Base-by-base conservation (phyloP, 2,113 vertebrate species). In the Microcebus ravelobensis region DNA sequence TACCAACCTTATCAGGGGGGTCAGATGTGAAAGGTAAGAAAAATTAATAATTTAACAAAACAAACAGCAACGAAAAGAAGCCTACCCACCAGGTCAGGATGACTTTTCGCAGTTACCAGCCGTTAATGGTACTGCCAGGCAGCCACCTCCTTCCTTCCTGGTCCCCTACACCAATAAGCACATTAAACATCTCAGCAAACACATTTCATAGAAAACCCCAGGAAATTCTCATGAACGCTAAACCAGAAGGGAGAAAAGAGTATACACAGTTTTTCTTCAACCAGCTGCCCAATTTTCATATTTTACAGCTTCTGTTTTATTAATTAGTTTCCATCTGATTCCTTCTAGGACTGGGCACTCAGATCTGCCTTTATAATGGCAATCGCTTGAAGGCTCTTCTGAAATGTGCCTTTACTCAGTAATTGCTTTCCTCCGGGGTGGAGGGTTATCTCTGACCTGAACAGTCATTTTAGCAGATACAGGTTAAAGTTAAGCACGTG, bases 401-500 rank as follows among this genome's bases (percentile, higher is more conserved):
- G 36, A 88, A 88, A 68, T 1, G 15, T 18, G 8, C 87, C 65
- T 97, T 70, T 92, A 36, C 82, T 92, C 74, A 50, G 39, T 94
- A 94, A 97, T 52, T 86, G 91, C 85, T 91, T 94, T 77, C 61
- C 55, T 59, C 55, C 68, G 68, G 65, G 74, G 23, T 63, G 57
- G n/a, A 85, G 67, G 91, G 61, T 67, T 39, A 68, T n/a, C 81
- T 81, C 48, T 88, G 85, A 95, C 55, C 91, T 3, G 65, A 84
- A 92, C 45, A 23, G 23, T 83, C 81, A 63, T 74, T 95, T 84
- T 67, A 59, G 45, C 10, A 17, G 93, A 81, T 65, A 88, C 9
- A 87, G 85, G 81, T 93, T 87, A 68, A 91, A 82, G 25, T 87
- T 84, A 95, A 92, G 73, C 91, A 65, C 55, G 79, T 20, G 67